A percentile compares a stretch with the other conserved stretches of the same genome.
These are phyloP conservation scores for Thymallus thymallus DNA, from an alignment of 2,113 vertebrate species.

Conservation along the genomic window DNA sequence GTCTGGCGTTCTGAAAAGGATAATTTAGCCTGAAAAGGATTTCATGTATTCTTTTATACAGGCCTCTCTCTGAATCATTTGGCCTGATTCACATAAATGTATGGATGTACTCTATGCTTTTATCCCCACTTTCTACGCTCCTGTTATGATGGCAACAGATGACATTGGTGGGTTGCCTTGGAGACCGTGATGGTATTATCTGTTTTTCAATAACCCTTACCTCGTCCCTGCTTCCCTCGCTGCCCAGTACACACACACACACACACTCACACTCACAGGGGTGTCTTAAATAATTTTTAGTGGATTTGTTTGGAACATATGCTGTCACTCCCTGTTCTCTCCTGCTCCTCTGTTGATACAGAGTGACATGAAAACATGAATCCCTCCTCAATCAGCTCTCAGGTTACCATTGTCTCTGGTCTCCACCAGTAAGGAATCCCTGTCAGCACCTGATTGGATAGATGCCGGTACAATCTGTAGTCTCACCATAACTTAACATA, in stretches of 20 bases:
- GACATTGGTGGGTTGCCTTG: constrained; percentile 1
- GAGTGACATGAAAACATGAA: too few relatives aligned
- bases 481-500: too few relatives aligned
- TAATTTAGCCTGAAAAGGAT: background rate
- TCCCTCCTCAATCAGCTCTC: too few relatives aligned
- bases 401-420: too few relatives aligned
- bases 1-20: background rate
- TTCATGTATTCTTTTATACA: background rate
- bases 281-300: too few relatives aligned
- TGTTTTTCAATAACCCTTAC: background rate
- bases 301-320: too few relatives aligned
- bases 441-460: too few relatives aligned
- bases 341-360: too few relatives aligned
- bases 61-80: background rate
- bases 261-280: too few relatives aligned
- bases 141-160: background rate
- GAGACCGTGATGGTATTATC: background rate
- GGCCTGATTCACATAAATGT: background rate
- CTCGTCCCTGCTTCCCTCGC: background rate
- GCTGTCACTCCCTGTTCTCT: too few relatives aligned
- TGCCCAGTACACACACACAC: background rate
- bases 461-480: too few relatives aligned
- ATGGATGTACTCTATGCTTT: background rate
- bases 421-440: too few relatives aligned
- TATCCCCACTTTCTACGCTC: background rate